Evolutionary conservation across 2,888 invertebrate species (phyloP).

Genomic region (Nomada ruficornis): DNA sequence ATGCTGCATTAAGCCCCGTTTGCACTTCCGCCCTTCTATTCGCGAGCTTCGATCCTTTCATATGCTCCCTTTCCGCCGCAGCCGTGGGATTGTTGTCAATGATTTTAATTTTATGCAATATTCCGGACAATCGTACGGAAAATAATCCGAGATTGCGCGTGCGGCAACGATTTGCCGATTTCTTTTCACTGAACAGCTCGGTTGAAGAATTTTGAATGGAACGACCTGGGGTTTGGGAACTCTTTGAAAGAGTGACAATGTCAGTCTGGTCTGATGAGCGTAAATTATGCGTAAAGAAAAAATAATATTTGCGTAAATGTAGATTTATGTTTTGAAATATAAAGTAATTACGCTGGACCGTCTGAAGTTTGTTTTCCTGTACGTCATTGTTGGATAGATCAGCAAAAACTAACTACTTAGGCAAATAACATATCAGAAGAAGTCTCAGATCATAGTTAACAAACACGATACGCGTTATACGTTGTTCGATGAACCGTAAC

Average conservation of each 20-base stretch:
- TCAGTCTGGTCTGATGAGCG: not conserved
- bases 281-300: not conserved
- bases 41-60: constrained; percentile 50
- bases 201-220: not conserved
- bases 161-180: not conserved
- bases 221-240: not conserved
- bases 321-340: not conserved
- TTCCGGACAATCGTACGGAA: not conserved
- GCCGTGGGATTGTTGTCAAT: constrained; percentile 19
- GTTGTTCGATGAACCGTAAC: no score
- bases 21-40: constrained; percentile 67
- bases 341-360: not conserved
- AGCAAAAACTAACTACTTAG: no score
- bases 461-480: no score
- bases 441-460: no score
- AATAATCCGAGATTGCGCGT: not conserved
- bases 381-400: no score
- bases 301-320: not conserved
- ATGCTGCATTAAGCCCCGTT: constrained; percentile 69
- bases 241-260: not conserved
- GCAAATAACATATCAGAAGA: no score
- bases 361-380: no score
- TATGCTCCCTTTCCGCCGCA: constrained; percentile 9
- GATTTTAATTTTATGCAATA: constrained; percentile 31
- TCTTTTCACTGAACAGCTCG: not conserved